These are phyloP conservation scores for Xylocampa areola DNA, from an alignment of 2,888 invertebrate species.

Conservation along the genomic window DNA sequence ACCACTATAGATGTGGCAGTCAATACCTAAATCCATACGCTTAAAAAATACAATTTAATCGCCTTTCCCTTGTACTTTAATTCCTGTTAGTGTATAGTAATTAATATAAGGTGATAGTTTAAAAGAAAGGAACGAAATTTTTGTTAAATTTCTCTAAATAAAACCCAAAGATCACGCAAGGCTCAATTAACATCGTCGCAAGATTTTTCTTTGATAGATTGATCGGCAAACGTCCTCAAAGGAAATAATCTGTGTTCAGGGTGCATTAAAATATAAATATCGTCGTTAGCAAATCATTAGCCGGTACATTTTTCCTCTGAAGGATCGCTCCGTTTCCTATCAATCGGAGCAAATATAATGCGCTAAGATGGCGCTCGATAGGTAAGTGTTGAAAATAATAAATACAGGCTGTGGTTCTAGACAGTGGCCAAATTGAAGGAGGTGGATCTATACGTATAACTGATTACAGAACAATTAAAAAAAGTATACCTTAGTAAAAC, in stretches of 20 bases:
- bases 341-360: constrained; percentile 74
- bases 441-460: too few relatives aligned
- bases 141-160: constrained; percentile 4
- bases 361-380: constrained; percentile 54
- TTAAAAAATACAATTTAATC: too few relatives aligned
- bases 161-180: constrained; percentile 26
- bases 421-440: too few relatives aligned
- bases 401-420: too few relatives aligned
- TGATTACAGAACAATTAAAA: too few relatives aligned
- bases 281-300: constrained; percentile 90
- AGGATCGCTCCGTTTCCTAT: constrained; percentile 76
- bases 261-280: constrained; percentile 89
- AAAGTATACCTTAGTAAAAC: too few relatives aligned
- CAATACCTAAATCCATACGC: too few relatives aligned
- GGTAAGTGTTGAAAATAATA: neutral
- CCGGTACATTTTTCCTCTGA: constrained; percentile 79
- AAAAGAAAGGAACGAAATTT: too few relatives aligned
- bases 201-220: constrained; percentile 67
- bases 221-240: constrained; percentile 81
- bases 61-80: too few relatives aligned
- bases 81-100: too few relatives aligned
- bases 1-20: too few relatives aligned
- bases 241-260: constrained; percentile 84
- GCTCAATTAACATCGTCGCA: constrained; percentile 60
- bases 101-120: too few relatives aligned